Base-by-base conservation (phyloP, 2,888 invertebrate genomes). In the Globia sparganii region DNA sequence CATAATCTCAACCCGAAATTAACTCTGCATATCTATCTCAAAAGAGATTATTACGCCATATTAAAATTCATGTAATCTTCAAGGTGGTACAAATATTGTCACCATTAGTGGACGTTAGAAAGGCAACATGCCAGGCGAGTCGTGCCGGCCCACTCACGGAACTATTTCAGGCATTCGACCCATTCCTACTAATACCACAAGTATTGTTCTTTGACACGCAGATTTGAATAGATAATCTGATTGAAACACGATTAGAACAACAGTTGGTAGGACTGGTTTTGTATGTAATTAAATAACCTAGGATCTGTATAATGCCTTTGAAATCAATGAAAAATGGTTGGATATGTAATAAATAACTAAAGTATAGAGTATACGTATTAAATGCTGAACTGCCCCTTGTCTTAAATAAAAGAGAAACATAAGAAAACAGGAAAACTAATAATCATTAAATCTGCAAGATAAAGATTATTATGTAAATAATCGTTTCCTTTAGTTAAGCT, bases 131-230 rank as follows among this genome's bases (percentile, higher is more conserved):
- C 85, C 83, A 76, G 80, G 62, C 64, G 34, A 82, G 65, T 88
- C 88, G 86, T 91, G 90, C 75, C 87, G 77, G 82, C 89, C 86
- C 79, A 86, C 90, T 89, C 90, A 90, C 89, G 90, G 80, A 90
- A 89, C 86, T 88, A 93, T 92, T 89, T 86, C 83, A 88, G 86
- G 84, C 82, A 91, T 91, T 87, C 87, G 86, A 80, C 78, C 78
- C 85, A 88, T 88, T 85, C 87, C 83, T 86, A 86, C 85, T 78
- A 87, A 81, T 82, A 80, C 81, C 76, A 83, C 86, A 85, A 83
- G 76, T 75, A 80, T 75, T 83, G 86, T 87, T 87, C 84, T 83
- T 80, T 78, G 81, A 79, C 87, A 87, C 80, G 25, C 46, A 80
- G 87, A 87, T 83, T 83, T 75, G 67, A 72, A 85, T 75, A 70